Conservation (phyloP, 1,140 invertebrate genomes). For the Nasonia vitripennis region DNA sequence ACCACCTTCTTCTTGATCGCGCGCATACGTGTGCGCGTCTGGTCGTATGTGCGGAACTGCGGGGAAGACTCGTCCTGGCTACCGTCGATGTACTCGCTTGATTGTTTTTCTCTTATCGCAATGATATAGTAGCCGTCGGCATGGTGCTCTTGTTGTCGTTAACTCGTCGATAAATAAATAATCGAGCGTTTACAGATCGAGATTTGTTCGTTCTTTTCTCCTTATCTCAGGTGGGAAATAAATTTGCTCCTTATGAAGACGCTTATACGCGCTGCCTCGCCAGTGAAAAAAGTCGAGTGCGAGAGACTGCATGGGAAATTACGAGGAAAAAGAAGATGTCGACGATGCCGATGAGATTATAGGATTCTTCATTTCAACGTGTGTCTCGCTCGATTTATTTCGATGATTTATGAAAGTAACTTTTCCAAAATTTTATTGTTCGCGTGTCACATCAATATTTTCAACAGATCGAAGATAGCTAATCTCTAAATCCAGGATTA, state of each 20-base stretch:
- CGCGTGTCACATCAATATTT: no score
- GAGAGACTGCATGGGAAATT: background rate
- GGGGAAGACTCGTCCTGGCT: background rate
- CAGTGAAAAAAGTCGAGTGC: no score
- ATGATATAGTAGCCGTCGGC: constrained; percentile 47
- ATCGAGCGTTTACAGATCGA: constrained; percentile 42
- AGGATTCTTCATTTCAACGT: background rate
- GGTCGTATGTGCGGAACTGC: constrained; percentile 46
- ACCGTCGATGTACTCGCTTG: background rate
- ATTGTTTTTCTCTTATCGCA: constrained; percentile 19
- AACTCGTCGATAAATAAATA: constrained; percentile 43
- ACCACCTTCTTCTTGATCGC: constrained; percentile 50
- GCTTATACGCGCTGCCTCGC: background rate
- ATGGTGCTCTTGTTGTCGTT: constrained; percentile 48
- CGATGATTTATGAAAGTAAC: background rate
- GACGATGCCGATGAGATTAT: background rate
- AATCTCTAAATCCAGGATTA: no score
- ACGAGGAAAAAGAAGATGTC: background rate
- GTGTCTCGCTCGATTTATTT: background rate
- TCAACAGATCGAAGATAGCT: no score
- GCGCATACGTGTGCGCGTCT: constrained; percentile 27
- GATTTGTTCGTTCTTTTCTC: constrained; percentile 27
- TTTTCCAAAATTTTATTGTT: no score
- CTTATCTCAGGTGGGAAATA: constrained; percentile 33
- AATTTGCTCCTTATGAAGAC: constrained; percentile 29